Conservation (phyloP, 2,888 invertebrate species). For the Eupithecia subfuscata region DNA sequence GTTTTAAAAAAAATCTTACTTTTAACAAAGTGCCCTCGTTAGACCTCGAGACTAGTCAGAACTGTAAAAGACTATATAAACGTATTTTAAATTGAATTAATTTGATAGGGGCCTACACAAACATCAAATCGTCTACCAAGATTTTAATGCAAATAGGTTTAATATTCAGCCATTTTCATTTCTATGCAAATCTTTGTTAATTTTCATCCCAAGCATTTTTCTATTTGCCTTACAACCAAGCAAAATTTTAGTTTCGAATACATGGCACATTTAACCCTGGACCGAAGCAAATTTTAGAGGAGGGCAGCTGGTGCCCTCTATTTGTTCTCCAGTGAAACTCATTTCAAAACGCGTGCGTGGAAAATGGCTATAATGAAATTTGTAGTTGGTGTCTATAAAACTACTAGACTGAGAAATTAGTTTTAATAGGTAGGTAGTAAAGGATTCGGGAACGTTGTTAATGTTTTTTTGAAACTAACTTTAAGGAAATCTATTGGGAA, state of each 20-base stretch:
- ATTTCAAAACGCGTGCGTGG: conserved; percentile 54
- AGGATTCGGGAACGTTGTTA: too few relatives aligned
- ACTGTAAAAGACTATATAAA: not conserved
- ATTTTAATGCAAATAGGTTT: conserved; percentile 12
- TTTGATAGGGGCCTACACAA: not conserved
- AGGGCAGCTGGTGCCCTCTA: conserved; percentile 25
- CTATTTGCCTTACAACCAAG: conserved; percentile 17
- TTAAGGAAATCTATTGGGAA: too few relatives aligned
- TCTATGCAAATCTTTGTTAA: conserved; percentile 6
- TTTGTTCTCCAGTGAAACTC: conserved; percentile 53
- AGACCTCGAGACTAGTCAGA: not conserved
- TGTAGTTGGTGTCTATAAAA: not conserved
- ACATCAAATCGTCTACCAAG: not conserved
- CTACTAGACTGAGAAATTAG: conserved; percentile 9
- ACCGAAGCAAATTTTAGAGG: conserved; percentile 61
- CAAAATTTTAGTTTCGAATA: conserved; percentile 42
- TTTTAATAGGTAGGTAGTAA: not conserved
- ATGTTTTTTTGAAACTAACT: too few relatives aligned
- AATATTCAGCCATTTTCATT: conserved; percentile 12
- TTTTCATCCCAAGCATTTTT: conserved; percentile 11
- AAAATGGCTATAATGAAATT: conserved; percentile 1
- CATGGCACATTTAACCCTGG: conserved; percentile 53
- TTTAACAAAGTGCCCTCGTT: not conserved
- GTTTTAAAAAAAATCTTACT: too few relatives aligned
- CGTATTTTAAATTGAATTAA: not conserved